phyloP scores from a whole-genome alignment of 2,113 vertebrate species.

The Entosphenus tridentatus region DNA sequence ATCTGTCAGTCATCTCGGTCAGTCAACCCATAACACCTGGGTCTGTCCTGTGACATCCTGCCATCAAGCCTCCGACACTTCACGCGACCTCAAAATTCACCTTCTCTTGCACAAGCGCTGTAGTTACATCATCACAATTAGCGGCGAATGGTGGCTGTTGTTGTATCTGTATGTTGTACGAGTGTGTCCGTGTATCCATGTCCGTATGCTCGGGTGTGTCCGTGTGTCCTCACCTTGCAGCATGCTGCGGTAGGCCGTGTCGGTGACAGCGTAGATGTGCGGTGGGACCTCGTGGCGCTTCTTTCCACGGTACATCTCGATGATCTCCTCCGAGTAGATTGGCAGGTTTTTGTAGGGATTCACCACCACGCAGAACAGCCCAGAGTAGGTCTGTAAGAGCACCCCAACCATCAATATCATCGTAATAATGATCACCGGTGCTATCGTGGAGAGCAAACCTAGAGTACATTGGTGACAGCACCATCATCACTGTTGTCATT shows the following conservation, averaged over 20 bases:
- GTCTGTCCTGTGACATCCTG: too few species aligned
- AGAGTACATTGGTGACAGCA: too few species aligned
- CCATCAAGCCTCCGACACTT: too few species aligned
- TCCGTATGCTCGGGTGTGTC: neutral
- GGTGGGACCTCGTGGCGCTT: conserved; percentile 96
- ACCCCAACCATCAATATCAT: neutral
- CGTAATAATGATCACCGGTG: too few species aligned
- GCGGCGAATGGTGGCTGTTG: too few species aligned
- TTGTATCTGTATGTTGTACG: neutral
- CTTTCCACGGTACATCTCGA: conserved; percentile 99
- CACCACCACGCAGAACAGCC: conserved; percentile 94
- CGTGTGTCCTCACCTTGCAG: conserved; percentile 61
- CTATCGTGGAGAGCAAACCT: too few species aligned
- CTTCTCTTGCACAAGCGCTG: too few species aligned
- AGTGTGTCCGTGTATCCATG: neutral
- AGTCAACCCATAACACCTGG: too few species aligned
- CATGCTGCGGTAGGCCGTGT: conserved; percentile 94
- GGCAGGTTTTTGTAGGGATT: conserved; percentile 98
- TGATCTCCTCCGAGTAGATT: conserved; percentile 94
- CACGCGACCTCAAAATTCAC: too few species aligned
- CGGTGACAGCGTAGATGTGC: conserved; percentile 95
- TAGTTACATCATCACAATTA: too few species aligned
- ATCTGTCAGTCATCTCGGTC: too few species aligned
- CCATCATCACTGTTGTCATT: too few species aligned
- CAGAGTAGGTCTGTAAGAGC: conserved; percentile 64